phyloP scores from a whole-genome alignment of 2,888 invertebrate species.

The Neoitamus cyanurus region DNA sequence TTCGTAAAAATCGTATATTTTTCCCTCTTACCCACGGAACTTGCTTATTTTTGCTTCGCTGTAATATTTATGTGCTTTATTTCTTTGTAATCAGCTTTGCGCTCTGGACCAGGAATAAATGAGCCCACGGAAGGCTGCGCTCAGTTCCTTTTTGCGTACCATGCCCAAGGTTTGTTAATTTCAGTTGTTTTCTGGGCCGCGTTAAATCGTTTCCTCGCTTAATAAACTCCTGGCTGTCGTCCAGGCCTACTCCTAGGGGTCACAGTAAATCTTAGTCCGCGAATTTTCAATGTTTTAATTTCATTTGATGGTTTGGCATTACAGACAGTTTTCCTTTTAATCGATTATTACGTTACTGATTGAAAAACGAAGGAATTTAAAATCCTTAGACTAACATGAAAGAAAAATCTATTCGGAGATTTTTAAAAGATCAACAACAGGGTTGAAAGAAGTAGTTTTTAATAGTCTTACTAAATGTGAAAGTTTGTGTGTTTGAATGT shows the following conservation, averaged over 20 bases:
- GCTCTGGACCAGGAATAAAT: conserved; percentile 9
- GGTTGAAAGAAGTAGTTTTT: too few relatives aligned
- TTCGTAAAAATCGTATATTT: not conserved
- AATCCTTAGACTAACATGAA: too few relatives aligned
- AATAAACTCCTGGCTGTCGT: not conserved
- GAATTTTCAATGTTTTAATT: not conserved
- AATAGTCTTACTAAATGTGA: too few relatives aligned
- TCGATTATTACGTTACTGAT: too few relatives aligned
- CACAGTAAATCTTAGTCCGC: not conserved
- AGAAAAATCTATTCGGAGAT: too few relatives aligned
- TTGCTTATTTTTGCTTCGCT: not conserved
- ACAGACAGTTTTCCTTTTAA: too few relatives aligned
- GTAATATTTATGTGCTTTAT: conserved; percentile 21
- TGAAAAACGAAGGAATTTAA: too few relatives aligned
- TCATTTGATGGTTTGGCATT: not conserved
- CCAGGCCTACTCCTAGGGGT: not conserved
- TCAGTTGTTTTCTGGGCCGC: not conserved
- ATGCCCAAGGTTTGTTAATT: not conserved
- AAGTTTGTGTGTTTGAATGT: too few relatives aligned
- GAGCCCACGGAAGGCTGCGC: not conserved
- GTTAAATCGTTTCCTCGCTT: not conserved
- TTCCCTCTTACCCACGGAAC: not conserved
- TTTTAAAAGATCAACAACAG: too few relatives aligned
- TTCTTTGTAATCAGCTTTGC: conserved; percentile 26
- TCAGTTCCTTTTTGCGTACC: not conserved